These are phyloP conservation scores for Drosophila lacicola DNA, from an alignment of 2,888 invertebrate species.

Conservation along the genomic window DNA sequence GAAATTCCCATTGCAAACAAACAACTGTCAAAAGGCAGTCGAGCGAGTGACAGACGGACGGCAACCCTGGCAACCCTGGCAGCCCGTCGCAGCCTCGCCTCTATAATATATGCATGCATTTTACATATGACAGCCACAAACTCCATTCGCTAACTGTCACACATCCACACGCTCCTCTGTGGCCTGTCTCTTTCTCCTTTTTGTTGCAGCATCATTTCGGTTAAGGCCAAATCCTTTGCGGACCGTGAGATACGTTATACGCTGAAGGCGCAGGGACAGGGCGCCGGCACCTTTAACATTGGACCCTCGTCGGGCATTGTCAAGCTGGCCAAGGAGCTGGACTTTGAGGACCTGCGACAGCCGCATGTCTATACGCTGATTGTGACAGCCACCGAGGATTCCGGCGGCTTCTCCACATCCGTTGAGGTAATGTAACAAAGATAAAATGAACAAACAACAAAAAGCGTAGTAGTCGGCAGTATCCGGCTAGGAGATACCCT, in stretches of 20 bases:
- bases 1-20: constrained; percentile 69
- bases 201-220: constrained; percentile 93
- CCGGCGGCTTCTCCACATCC: constrained; percentile 97
- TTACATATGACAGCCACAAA: constrained; percentile 40
- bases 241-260: constrained; percentile 98
- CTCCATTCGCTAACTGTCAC: constrained; percentile 31
- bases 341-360: constrained; percentile 97
- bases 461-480: too few species aligned
- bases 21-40: constrained; percentile 76
- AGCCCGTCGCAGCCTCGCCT: background rate
- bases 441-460: too few species aligned
- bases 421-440: constrained; percentile 89
- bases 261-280: constrained; percentile 96
- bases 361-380: constrained; percentile 96
- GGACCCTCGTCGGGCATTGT: constrained; percentile 97
- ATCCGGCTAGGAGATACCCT: too few species aligned
- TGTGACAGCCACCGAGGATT: constrained; percentile 98
- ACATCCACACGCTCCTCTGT: constrained; percentile 7
- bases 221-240: constrained; percentile 98
- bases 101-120: constrained; percentile 60
- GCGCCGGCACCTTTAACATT: constrained; percentile 97
- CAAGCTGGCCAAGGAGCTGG: constrained; percentile 96
- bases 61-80: constrained; percentile 20
- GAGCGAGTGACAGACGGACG: constrained; percentile 52
- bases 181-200: background rate